Base-by-base conservation (phyloP, 2,888 invertebrate species). In the Ectemnius continuus region DNA sequence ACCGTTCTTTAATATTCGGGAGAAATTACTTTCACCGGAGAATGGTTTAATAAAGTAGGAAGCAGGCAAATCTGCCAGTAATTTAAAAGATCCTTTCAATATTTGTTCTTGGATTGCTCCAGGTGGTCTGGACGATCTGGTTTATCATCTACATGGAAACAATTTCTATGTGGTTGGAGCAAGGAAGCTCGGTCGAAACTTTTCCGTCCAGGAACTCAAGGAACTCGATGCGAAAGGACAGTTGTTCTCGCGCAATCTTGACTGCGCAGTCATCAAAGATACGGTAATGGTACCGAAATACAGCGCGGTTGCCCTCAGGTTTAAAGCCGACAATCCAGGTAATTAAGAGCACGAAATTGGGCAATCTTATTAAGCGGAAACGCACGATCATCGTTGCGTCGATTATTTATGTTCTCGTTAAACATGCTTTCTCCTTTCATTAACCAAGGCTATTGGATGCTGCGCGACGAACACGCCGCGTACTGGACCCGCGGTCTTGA, bases 401-500 rank as follows among this genome's bases (percentile, higher is more conserved):
- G 2, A 0, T 20, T 14, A 45, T n/a, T 67, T 26, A 36, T 8
- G 16, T n/a, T 1, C 46, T 16, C 45, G 61, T 61, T 20, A 45
- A 61, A 13, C 1, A 4, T 4, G 2, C 46, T 45, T 18, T 13
- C 36, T 11, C 36, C 36, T 11, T 71, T 13, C 13, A 26, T 28
- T 64, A 36, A 36, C 58, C 4, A 83, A 94, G 96, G 96, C 14
- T 95, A 94, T 84, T 96, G 96, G 96, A 93, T 96, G 90, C 92
- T 96, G 88, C 94, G 96, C 81, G 96, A 96, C 82, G 96, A 96
- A 88, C 92, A 94, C 64, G 94, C 95, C 0, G 92, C 93, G 20
- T 94, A 95, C 80, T 95, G 95, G 94, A 95, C 95, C 0, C 93
- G 95, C 78, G 96, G 96, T 0, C 91, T 96, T 88, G 95, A 95